phyloP scores from a whole-genome alignment of 2,797 vertebrate genomes.

The Ataeniobius toweri region DNA sequence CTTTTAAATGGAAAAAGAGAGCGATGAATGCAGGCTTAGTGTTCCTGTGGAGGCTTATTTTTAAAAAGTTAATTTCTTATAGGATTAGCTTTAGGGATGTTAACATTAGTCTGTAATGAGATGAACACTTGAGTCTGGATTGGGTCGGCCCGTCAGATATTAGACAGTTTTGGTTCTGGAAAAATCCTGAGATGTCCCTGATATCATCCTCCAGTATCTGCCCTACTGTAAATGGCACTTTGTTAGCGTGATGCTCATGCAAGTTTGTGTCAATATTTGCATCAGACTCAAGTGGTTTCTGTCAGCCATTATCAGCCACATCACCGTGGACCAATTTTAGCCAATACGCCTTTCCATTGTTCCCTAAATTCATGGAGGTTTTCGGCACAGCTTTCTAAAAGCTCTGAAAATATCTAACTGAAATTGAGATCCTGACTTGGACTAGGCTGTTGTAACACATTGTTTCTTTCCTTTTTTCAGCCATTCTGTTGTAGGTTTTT shows the following conservation, averaged over 20 bases:
- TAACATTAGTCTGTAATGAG: not conserved
- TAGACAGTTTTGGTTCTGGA: not conserved
- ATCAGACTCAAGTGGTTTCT: too few species aligned
- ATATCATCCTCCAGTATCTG: not conserved
- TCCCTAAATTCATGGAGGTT: too few species aligned
- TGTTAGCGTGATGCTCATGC: too few species aligned
- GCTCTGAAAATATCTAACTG: not conserved
- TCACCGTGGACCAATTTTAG: too few species aligned
- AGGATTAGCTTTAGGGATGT: constrained; percentile 2
- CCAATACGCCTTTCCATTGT: too few species aligned
- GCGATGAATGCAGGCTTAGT: constrained; percentile 29
- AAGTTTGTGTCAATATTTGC: too few species aligned
- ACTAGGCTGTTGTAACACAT: not conserved
- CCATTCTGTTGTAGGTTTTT: not conserved
- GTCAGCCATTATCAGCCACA: too few species aligned
- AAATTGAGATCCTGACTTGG: not conserved
- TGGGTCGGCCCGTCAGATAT: not conserved
- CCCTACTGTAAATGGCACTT: too few species aligned
- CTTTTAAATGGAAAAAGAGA: constrained; percentile 45
- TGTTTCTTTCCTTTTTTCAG: not conserved
- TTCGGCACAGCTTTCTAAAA: too few species aligned
- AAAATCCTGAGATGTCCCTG: not conserved
- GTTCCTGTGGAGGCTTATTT: constrained; percentile 16
- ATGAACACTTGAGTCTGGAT: not conserved
- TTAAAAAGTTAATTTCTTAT: constrained; percentile 5